Evolutionary conservation across 2,113 vertebrate genomes (phyloP).

Genomic region (Herpailurus yagouaroundi): DNA sequence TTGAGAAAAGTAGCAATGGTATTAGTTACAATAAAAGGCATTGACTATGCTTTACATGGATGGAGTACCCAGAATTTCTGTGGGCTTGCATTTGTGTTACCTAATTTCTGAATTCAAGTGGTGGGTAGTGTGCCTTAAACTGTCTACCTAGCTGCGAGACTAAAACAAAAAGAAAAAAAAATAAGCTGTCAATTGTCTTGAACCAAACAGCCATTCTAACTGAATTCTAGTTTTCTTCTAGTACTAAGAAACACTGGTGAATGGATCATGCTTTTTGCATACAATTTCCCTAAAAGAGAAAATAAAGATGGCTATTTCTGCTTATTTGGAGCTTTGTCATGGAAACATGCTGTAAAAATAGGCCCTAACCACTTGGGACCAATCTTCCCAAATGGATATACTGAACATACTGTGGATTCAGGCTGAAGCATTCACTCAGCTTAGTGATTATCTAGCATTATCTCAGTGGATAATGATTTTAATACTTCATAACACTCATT

Average conservation of each 20-base stretch:
- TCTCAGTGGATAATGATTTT: constrained; percentile 73
- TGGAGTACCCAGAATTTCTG: background rate
- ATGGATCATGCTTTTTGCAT: background rate
- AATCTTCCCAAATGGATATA: constrained; percentile 56
- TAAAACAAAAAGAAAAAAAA: background rate
- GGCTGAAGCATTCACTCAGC: constrained; percentile 59
- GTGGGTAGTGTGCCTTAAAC: background rate
- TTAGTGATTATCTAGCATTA: constrained; percentile 79
- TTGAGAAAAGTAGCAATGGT: background rate
- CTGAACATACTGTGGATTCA: constrained; percentile 5
- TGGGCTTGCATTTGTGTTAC: background rate
- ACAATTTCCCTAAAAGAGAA: constrained; percentile 51
- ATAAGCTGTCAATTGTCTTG: background rate
- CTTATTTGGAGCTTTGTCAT: constrained; percentile 3
- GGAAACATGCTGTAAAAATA: constrained; percentile 51
- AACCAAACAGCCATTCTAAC: background rate
- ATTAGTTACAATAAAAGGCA: background rate
- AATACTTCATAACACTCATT: constrained; percentile 78
- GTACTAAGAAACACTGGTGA: background rate
- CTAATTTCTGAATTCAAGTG: constrained; percentile 22
- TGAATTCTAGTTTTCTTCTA: constrained; percentile 30
- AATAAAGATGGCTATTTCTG: constrained; percentile 50
- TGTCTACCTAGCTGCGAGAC: background rate
- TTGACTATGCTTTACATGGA: background rate
- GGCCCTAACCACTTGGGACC: background rate